Conservation (phyloP, 1,140 invertebrate species). For the Dendrolimus punctatus region DNA sequence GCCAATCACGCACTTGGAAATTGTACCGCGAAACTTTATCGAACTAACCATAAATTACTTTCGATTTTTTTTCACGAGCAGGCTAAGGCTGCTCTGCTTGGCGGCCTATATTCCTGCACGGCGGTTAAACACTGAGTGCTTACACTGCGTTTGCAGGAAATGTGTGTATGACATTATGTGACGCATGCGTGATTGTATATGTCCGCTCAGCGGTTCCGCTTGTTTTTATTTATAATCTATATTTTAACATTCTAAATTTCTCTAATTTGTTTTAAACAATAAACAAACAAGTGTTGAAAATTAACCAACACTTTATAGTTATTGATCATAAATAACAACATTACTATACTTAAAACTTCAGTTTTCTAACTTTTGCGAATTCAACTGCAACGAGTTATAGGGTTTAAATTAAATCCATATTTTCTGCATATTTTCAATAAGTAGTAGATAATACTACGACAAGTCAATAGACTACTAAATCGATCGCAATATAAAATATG, state of each 20-base stretch:
- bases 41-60: slow-evolving; percentile 40
- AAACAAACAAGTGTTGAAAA: too few species aligned
- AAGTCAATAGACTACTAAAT: too few species aligned
- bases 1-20: slow-evolving; percentile 15
- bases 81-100: slow-evolving; percentile 18
- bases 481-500: too few species aligned
- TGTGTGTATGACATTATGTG: slow-evolving; percentile 21
- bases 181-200: slow-evolving; percentile 16
- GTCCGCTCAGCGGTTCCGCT: slow-evolving; percentile 10
- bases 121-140: slow-evolving; percentile 33
- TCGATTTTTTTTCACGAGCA: slow-evolving; percentile 35
- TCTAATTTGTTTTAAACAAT: too few species aligned
- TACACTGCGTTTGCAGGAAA: slow-evolving; percentile 28
- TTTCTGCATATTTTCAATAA: too few species aligned
- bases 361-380: too few species aligned
- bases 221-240: slow-evolving; percentile 7
- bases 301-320: too few species aligned
- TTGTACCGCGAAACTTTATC: slow-evolving; percentile 22
- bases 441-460: too few species aligned
- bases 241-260: background rate
- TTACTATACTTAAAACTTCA: too few species aligned
- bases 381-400: too few species aligned
- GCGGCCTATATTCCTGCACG: slow-evolving; percentile 48
- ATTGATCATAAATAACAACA: too few species aligned
- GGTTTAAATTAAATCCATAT: too few species aligned